Evolutionary conservation across 2,113 vertebrate species (phyloP), one percentile per base, ranked within the genome.

Genomic region (Addax nasomaculatus): DNA sequence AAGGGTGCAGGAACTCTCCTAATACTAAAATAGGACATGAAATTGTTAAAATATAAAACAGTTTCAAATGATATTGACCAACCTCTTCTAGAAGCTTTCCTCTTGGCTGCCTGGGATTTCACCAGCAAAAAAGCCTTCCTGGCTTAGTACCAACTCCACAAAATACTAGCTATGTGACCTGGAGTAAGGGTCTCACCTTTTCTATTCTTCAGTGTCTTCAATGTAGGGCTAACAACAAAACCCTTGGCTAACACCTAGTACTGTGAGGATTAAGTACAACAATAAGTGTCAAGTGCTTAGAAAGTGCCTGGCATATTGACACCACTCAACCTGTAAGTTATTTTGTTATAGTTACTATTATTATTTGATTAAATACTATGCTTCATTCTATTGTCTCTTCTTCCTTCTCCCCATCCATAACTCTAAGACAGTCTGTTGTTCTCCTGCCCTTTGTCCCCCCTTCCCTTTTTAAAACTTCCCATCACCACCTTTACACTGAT

Each of bases 1-100:
- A 99, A 0, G 99, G 99, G 95, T 99, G 99, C 99, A 99, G 97
- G 95, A 99, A 99, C 96, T 99, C 99, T 67, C 99, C 99, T 81
- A 99, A 25, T 0, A 99, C 99, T 99, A 98, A 85, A 99, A 98
- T 0, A 94, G 57, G 90, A 85, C 64, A 92, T 95, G 6, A 93
- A 73, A 60, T 73, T 79, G 79, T 93, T 98, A 21, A 96, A 89
- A 94, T 6, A 47, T 29, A 4, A 3, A 92, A 76, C 39, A 53
- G 45, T 36, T 17, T 81, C 27, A 15, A 36, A 36, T 19, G 2
- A 36, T 45, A 86, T 0, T 19, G 39, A 87, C 43, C 43, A 90
- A 64, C 8, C 33, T 45, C n/a, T 53, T 19, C 64, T 33, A 47
- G 15, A 89, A 83, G n/a, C 19, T 39, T 78, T 67, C 43, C 60